A percentile compares a stretch with the other conserved stretches of the same genome.
These are phyloP conservation scores for Melanotaenia boesemani DNA, from an alignment of 2,797 vertebrate genomes.

Conservation along the genomic window DNA sequence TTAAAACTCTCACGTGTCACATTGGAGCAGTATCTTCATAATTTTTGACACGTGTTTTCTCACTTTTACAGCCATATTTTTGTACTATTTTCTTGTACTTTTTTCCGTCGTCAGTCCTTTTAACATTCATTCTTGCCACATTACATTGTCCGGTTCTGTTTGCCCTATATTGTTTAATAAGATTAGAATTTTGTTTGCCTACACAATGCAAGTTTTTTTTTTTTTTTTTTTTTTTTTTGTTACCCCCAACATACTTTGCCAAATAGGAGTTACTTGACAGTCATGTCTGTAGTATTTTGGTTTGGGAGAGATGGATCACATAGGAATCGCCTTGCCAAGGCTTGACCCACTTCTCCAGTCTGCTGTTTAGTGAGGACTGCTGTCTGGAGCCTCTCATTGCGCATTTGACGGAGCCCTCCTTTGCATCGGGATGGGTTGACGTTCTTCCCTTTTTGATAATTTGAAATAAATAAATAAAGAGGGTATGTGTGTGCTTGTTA, in stretches of 20 bases:
- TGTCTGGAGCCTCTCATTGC: constrained; percentile 64
- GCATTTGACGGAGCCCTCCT: constrained; percentile 44
- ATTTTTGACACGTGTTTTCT: background rate
- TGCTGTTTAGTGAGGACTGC: constrained; percentile 43
- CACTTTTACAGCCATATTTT: background rate
- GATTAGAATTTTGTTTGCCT: background rate
- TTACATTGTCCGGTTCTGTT: background rate
- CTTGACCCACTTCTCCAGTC: constrained; percentile 82
- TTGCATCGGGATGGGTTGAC: constrained; percentile 18
- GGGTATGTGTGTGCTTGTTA: constrained; percentile 11
- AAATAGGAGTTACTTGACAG: background rate
- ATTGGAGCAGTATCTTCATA: background rate
- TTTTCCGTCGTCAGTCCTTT: background rate
- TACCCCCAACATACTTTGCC: background rate
- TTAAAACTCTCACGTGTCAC: background rate
- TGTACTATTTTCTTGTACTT: background rate
- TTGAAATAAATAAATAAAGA: background rate
- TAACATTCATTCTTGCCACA: background rate
- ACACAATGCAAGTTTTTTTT: background rate
- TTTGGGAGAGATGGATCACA: constrained; percentile 36
- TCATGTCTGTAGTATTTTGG: background rate
- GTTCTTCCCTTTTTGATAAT: background rate
- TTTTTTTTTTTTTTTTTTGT: background rate
- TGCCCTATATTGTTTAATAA: constrained; percentile 14
- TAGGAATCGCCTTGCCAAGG: constrained; percentile 62